These are phyloP conservation scores for Tribolium castaneum DNA, from an alignment of 1,140 invertebrate species.

Conservation along the genomic window DNA sequence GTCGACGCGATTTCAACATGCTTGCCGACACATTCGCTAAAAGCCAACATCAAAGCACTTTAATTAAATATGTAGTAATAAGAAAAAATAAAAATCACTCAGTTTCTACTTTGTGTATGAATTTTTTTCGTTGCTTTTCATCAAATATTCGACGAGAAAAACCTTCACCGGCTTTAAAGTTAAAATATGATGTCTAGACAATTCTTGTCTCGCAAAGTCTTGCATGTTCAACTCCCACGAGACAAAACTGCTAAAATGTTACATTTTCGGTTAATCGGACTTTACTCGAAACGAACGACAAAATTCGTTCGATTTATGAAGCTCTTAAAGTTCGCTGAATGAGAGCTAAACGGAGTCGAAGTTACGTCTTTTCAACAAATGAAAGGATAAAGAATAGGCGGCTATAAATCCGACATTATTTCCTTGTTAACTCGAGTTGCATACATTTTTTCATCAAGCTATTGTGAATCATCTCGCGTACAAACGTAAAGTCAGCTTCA, in stretches of 20 bases:
- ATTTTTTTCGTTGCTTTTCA: not conserved
- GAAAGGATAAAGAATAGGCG: too few relatives aligned
- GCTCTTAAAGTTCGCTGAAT: not conserved
- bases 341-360: constrained; percentile 1
- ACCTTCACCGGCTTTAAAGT: not conserved
- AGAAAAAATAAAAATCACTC: too few relatives aligned
- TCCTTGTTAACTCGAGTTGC: too few relatives aligned
- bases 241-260: not conserved
- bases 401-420: too few relatives aligned
- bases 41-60: too few relatives aligned
- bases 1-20: too few relatives aligned
- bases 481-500: not conserved
- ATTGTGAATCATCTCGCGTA: not conserved
- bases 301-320: constrained; percentile 7
- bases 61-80: too few relatives aligned
- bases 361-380: not conserved
- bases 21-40: too few relatives aligned
- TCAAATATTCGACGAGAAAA: not conserved
- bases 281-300: not conserved
- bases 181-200: constrained; percentile 3
- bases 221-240: too few relatives aligned
- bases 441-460: too few relatives aligned
- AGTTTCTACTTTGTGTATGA: not conserved
- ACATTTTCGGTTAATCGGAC: not conserved
- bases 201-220: not conserved